Base-by-base conservation (phyloP, 1,140 invertebrate genomes). In the Drusus annulatus region DNA sequence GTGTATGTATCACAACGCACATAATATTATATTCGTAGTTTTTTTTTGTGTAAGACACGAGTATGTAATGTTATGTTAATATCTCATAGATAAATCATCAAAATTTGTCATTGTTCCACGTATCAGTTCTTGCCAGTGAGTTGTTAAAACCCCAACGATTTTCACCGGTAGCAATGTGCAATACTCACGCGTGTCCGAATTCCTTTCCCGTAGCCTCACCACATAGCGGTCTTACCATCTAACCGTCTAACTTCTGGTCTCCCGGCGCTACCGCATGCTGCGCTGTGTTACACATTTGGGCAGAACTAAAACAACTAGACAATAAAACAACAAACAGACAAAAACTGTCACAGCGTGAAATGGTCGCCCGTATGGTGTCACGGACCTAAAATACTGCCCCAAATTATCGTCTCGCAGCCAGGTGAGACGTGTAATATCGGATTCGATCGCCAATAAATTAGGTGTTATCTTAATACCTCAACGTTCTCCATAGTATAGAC, bases 361-460 rank as follows among this genome's bases (percentile, higher is more conserved):
- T 28, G 52, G 17, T 16, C 52, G 52, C 69, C 69, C 50, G 50
- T 74, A 74, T 74, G 52, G 51, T 56, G 69, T 74, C 69, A 25
- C 50, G 13, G 69, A 7, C 50, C 13, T 74, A 28, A 74, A 74
- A 74, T 74, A 54, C 23, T 16, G 25, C 36, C 65, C 50, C 50
- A 54, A 54, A 74, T 15, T 54, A 23, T 62, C 54, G 50, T 52
- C 19, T n/a, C 50, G 45, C 17, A 31, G 71, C 74, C 74, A 76
- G 74, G 74, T 76, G 74, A 74, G 52, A 31, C 36, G 7, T 45
- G 56, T 45, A 76, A 76, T 76, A 54, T 25, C 28, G 17, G 23
- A 62, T 36, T 62, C 60, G 74, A 76, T 77, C 76, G 60, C 36
- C 76, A 51, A 45, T 77, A 77, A 77, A 77, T 77, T 77, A 65